Evolutionary conservation across 1,140 invertebrate species (phyloP), one percentile per base, ranked within the genome.

Genomic region (Panagrolaimus sp.): DNA sequence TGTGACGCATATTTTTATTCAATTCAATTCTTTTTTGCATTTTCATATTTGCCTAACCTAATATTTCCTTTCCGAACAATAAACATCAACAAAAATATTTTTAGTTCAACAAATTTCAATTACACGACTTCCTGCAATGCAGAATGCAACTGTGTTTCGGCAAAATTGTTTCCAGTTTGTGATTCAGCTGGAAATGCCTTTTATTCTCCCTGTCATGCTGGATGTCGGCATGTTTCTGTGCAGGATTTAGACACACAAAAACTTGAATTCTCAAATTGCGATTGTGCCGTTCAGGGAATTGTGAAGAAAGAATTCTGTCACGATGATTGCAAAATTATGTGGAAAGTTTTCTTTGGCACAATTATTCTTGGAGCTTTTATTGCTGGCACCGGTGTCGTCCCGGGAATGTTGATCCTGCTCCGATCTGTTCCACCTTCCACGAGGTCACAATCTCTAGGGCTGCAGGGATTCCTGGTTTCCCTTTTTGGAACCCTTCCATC

Each of bases 401-500:
- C 80, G 17, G 82, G 80, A 44, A 76, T 82, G 58, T 44, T 82
- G 28, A 83, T 82, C 45, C 69, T 83, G 32, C 64, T 82, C 38
- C 46, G 77, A 77, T 79, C 32, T 45, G 69, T 82, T 43, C 78
- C 81, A 15, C 79, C 82, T 6, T 74, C 76, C 47, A 73, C 74
- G 68, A 67, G 80, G 17, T 82, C 79, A 38, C 69, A 83, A 55
- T 83, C 80, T 14, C 72, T 82, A 1, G 80, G 80, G n/a, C 76
- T 82, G 65, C 78, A 83, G 45, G 80, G 80, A 17, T 82, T 82
- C 48, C 63, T 83, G 28, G 80, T 83, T 17, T 71, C 68, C 68
- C 71, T 82, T 26, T 68, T 83, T 58, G 78, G 78, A 9, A 83
- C 83, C 10, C 76, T 84, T 7, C 84, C 84, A 6, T 84, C 84